A percentile compares a stretch with the other conserved stretches of the same genome.
These are phyloP conservation scores for Vanacampus margaritifer DNA, from an alignment of 2,113 vertebrate species.

Conservation along the genomic window DNA sequence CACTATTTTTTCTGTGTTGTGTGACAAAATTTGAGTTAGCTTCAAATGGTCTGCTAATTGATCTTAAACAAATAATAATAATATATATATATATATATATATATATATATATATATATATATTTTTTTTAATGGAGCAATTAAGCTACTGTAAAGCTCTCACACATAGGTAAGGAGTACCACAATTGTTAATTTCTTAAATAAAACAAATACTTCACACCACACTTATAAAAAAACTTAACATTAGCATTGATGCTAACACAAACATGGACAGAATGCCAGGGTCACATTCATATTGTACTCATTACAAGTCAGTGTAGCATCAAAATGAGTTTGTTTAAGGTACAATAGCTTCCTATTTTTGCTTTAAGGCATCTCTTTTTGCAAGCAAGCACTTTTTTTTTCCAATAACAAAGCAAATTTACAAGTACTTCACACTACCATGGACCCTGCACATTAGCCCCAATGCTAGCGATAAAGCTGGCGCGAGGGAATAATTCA, in stretches of 20 bases:
- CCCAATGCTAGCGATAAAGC: neutral
- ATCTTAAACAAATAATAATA: no score
- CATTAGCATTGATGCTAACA: no score
- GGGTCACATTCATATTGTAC: neutral
- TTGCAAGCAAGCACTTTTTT: slow-evolving; percentile 6
- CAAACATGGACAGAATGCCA: neutral
- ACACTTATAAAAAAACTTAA: no score
- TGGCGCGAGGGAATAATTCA: neutral
- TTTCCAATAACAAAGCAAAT: neutral
- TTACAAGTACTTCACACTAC: neutral
- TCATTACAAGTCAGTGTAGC: neutral
- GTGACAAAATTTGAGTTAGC: no score
- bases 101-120: no score
- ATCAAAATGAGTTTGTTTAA: slow-evolving; percentile 3
- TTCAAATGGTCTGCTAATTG: no score
- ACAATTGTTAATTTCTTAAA: no score
- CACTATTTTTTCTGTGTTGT: neutral
- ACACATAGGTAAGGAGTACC: no score
- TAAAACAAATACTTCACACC: no score
- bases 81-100: no score
- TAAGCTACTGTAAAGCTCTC: no score
- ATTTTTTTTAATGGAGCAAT: no score
- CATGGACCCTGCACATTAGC: neutral
- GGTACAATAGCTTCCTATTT: neutral
- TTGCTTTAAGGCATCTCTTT: slow-evolving; percentile 9